These are phyloP conservation scores for Chorisops tibialis DNA, from an alignment of 2,888 invertebrate species.

Conservation along the genomic window DNA sequence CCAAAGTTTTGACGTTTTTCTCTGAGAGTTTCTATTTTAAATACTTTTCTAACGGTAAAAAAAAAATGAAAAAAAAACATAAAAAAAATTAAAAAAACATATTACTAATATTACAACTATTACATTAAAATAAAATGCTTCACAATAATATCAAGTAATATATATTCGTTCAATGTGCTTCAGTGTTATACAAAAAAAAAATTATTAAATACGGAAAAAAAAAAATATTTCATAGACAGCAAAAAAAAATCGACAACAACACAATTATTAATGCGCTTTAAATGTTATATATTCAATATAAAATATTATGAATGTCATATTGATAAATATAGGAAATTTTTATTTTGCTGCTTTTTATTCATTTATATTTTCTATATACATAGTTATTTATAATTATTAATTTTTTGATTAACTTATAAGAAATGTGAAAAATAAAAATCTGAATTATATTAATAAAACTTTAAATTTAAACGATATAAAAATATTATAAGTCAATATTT, in stretches of 20 bases:
- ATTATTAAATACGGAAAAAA: neutral
- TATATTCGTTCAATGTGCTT: conserved; percentile 32
- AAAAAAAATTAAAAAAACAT: neutral
- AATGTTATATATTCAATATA: conserved; percentile 18
- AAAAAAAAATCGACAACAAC: neutral
- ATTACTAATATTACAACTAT: neutral
- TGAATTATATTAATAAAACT: no score
- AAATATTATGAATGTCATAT: conserved; percentile 8
- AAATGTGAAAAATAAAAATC: no score
- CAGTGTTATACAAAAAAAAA: conserved; percentile 28
- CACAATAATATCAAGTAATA: conserved; percentile 2
- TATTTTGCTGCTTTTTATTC: neutral
- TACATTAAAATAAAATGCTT: neutral
- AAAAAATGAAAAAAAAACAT: conserved; percentile 1
- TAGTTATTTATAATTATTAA: no score
- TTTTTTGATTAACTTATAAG: no score
- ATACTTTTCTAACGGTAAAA: conserved; percentile 31
- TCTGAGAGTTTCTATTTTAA: conserved; percentile 34
- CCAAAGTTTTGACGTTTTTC: conserved; percentile 30
- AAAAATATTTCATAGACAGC: conserved; percentile 15
- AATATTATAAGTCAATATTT: conserved; percentile 17
- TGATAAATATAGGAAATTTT: no score
- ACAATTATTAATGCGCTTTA: conserved; percentile 21
- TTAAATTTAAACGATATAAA: no score
- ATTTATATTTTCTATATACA: neutral